Conservation (phyloP, 2,113 vertebrate species). For the Osmerus mordax region DNA sequence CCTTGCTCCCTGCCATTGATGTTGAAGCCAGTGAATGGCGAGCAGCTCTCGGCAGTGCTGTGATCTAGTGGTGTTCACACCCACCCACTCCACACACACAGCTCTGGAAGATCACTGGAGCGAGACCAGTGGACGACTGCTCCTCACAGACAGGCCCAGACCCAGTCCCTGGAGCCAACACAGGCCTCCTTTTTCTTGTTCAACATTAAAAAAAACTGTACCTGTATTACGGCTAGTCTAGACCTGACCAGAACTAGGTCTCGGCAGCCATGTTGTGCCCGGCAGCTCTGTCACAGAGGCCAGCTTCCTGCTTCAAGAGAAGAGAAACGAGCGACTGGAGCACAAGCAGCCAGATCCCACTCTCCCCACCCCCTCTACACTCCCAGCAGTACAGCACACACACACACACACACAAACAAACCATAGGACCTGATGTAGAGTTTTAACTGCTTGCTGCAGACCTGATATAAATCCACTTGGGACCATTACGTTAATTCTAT, state of each 20-base stretch:
- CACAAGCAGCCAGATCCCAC: background rate
- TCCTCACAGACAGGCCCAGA: background rate
- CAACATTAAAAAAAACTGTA: background rate
- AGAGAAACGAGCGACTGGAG: background rate
- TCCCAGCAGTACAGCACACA: background rate
- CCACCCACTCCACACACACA: constrained; percentile 32
- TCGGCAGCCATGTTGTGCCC: constrained; percentile 6
- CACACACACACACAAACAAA: background rate
- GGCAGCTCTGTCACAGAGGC: background rate
- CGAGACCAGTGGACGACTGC: constrained; percentile 8
- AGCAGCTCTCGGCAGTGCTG: constrained; percentile 38
- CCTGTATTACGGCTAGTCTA: constrained; percentile 12
- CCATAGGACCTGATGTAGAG: background rate
- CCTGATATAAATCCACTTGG: too few relatives aligned
- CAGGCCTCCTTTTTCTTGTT: constrained; percentile 8
- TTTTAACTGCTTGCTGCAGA: too few relatives aligned
- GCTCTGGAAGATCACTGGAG: constrained; percentile 23
- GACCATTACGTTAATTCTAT: too few relatives aligned
- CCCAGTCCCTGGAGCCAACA: constrained; percentile 8
- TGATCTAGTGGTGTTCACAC: constrained; percentile 44
- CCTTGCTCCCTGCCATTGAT: constrained; percentile 38
- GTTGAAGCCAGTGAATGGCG: constrained; percentile 53
- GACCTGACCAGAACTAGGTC: constrained; percentile 16
- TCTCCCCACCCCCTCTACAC: background rate
- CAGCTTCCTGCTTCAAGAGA: constrained; percentile 6